Base-by-base conservation (phyloP, 2,797 vertebrate genomes). In the Scarus forsteni region DNA sequence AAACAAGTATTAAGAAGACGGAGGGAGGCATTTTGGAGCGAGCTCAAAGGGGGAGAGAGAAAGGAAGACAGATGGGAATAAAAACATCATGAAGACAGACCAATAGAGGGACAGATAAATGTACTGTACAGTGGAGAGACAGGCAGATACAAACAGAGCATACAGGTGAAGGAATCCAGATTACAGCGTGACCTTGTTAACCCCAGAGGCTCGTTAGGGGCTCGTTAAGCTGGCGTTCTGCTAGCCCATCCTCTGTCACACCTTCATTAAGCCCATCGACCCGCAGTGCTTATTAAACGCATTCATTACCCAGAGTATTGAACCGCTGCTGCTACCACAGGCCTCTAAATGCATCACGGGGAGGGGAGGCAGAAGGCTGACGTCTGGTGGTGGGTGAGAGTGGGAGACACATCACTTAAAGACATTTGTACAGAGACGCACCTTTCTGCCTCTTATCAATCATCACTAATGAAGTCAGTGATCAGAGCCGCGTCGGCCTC, bases 191-290 rank as follows among this genome's bases (percentile, higher is more conserved):
- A 90, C 87, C 92, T 88, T 38, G 60, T 88, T 94, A 89, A 90
- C 89, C 90, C 88, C 68, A 19, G 80, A 62, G 77, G 69, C 90
- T 92, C 82, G 65, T 93, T 91, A 93, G 81, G 78, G 84, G 75
- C 83, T 90, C 73, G 80, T 90, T 92, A 85, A 73, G 75, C 75
- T 84, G 63, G 77, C 80, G 48, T 85, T 89, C 79, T 84, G 65
- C 65, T 39, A 75, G 78, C 82, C 86, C 81, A 79, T 92, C 89
- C 88, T 92, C 92, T 86, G 89, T 93, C 93, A 92, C 85, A 85
- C 92, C 91, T 94, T 94, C 91, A 92, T 94, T 94, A 94, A 90
- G 85, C 79, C 80, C 87, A 93, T 93, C 90, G 92, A 93, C 92
- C 91, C 88, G 75, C 85, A 42, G 83, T 55, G 87, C 93, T 93